Evolutionary conservation across 2,797 vertebrate genomes (phyloP), one percentile per base, ranked within the genome.

Genomic region (Aulostomus chinensis): DNA sequence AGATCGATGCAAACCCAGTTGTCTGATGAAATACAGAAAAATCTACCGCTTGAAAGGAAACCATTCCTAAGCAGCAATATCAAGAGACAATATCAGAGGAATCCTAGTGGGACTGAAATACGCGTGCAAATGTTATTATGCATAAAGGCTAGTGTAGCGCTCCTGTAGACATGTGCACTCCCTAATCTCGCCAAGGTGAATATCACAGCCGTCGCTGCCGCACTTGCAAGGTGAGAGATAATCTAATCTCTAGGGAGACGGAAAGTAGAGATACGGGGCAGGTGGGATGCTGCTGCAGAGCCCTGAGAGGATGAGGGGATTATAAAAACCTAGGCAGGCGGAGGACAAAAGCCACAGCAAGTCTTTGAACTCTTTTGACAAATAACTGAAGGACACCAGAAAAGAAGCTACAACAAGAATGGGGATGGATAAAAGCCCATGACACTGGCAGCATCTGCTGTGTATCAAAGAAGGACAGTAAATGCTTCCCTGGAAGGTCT

Each of bases 211-310:
- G 39, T 63, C 49, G 50, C 32, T 15, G 8, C 56, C 6, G 2
- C 9, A 15, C 43, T 60, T 1, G 5, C 15, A 4, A 66, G 57
- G 58, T 51, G 66, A 68, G 35, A 54, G 50, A 69, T 72, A 74
- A 84, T 76, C 68, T 69, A 65, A 82, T 76, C 70, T 68, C 45
- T 3, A 58, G 46, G 48, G 20, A 68, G 60, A 63, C 47, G 37
- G 51, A 34, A 16, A 58, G 52, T 13, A 50, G 49, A 58, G 52
- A 61, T 55, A 41, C 22, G 32, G 20, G 38, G 42, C 21, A 33
- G 58, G 39, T 20, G 22, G 36, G 14, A 36, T 28, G 21, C 24
- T 2, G 17, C 3, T 1, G 18, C 18, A 14, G 40, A 53, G 37
- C 29, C 25, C 12, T 9, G 18, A 46, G 20, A 47, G n/a, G 22